These are phyloP conservation scores for Phalanger gymnotis DNA, from an alignment of 2,797 vertebrate species.

Conservation along the genomic window DNA sequence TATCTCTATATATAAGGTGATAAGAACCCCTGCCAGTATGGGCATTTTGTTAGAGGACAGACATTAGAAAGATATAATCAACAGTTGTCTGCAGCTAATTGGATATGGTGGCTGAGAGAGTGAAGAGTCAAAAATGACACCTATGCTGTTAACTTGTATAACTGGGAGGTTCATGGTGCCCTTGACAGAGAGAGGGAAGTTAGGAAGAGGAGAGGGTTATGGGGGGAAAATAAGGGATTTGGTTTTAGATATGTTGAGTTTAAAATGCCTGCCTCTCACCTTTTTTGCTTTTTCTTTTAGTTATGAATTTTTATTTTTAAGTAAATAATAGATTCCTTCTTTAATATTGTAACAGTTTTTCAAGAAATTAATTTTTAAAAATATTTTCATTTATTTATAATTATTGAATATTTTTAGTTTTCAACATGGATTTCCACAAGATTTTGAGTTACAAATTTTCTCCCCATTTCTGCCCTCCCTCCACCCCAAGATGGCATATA, in stretches of 20 bases:
- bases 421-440: too few species aligned
- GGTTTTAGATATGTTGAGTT: not conserved
- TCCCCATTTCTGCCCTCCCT: too few species aligned
- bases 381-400: too few species aligned
- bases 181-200: not conserved
- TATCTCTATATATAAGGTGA: not conserved
- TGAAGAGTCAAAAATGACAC: not conserved
- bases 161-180: not conserved
- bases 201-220: not conserved
- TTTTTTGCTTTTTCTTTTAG: not conserved
- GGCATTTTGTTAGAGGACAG: not conserved
- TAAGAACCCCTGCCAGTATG: not conserved
- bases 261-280: not conserved
- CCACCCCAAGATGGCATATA: too few species aligned
- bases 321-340: not conserved
- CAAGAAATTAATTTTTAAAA: not conserved
- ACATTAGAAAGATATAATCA: not conserved
- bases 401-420: too few species aligned
- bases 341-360: not conserved
- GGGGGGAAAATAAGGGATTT: not conserved
- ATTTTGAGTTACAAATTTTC: too few species aligned
- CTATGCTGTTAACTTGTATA: not conserved
- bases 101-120: not conserved
- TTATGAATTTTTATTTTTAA: not conserved
- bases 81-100: not conserved